Conservation (phyloP, 2,797 vertebrate genomes). For the Saxicola maurus region DNA sequence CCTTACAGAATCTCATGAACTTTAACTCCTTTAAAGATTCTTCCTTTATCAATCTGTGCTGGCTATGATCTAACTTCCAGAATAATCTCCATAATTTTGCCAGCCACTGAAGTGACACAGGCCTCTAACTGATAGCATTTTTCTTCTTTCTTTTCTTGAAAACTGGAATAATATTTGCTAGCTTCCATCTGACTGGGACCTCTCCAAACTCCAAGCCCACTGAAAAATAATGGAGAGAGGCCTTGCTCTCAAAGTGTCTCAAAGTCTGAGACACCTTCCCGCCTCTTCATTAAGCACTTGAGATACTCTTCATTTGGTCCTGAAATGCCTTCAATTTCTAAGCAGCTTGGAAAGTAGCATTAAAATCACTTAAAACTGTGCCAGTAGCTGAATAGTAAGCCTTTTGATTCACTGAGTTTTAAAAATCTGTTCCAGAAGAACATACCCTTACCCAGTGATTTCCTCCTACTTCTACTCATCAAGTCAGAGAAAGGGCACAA, state of each 20-base stretch:
- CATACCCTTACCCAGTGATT: not conserved
- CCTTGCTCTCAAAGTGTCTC: not conserved
- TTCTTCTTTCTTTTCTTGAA: not conserved
- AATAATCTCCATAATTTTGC: not conserved
- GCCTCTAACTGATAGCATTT: not conserved
- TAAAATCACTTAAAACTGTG: not conserved
- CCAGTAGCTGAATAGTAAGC: not conserved
- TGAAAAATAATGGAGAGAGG: not conserved
- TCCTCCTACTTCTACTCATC: not conserved
- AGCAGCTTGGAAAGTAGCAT: not conserved
- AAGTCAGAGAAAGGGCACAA: not conserved
- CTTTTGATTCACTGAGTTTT: not conserved
- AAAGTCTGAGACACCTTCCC: not conserved
- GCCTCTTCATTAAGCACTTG: not conserved
- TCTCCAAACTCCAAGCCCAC: not conserved
- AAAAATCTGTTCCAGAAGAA: not conserved
- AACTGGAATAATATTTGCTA: not conserved
- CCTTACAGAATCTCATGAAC: not conserved
- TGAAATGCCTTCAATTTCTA: not conserved
- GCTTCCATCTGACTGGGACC: not conserved
- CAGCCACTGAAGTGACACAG: not conserved
- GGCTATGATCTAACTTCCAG: not conserved
- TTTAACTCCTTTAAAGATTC: not conserved
- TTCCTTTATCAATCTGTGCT: fast-evolving
- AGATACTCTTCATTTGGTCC: not conserved